phyloP scores from a whole-genome alignment of 1,140 invertebrate species.

The Zaprionus nigranus region DNA sequence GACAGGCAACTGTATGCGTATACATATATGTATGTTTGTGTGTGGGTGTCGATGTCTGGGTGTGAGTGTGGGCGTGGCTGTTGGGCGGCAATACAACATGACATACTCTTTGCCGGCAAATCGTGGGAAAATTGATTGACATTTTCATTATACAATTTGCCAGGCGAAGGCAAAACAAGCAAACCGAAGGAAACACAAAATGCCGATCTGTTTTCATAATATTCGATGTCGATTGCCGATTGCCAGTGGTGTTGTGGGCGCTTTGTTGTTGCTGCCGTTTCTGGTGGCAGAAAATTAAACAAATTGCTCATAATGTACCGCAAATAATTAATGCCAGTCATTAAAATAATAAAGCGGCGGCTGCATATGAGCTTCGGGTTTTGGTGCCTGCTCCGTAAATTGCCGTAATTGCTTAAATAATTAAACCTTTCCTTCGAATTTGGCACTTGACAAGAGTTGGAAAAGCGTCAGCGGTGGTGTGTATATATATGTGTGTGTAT shows the following conservation, averaged over 20 bases:
- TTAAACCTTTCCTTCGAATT: slow-evolving; percentile 56
- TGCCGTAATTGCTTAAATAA: slow-evolving; percentile 71
- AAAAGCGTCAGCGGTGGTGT: slow-evolving; percentile 1
- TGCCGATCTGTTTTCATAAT: slow-evolving; percentile 35
- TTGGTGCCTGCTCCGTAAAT: slow-evolving; percentile 36
- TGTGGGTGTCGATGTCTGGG: slow-evolving; percentile 14
- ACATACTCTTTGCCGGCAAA: slow-evolving; percentile 66
- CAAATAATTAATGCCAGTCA: slow-evolving; percentile 79
- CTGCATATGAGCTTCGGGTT: slow-evolving; percentile 54
- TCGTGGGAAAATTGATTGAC: slow-evolving; percentile 82
- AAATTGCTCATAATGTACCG: slow-evolving; percentile 75
- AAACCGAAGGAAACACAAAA: slow-evolving; percentile 43
- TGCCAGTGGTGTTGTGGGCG: slow-evolving; percentile 20
- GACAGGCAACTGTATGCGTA: slow-evolving; percentile 43
- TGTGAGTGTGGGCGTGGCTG: slow-evolving; percentile 45
- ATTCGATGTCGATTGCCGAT: slow-evolving; percentile 33
- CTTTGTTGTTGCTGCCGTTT: slow-evolving; percentile 11
- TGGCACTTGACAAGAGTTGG: slow-evolving; percentile 34
- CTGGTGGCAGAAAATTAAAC: slow-evolving; percentile 49
- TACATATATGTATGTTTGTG: background rate
- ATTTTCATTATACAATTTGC: slow-evolving; percentile 83
- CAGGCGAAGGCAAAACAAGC: slow-evolving; percentile 67
- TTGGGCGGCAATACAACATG: slow-evolving; percentile 39
- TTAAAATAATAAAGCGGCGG: slow-evolving; percentile 74
- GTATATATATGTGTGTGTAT: slow-evolving; percentile 8